Base-by-base conservation (phyloP, 2,888 invertebrate species). In the Rhaphigaster nebulosa region DNA sequence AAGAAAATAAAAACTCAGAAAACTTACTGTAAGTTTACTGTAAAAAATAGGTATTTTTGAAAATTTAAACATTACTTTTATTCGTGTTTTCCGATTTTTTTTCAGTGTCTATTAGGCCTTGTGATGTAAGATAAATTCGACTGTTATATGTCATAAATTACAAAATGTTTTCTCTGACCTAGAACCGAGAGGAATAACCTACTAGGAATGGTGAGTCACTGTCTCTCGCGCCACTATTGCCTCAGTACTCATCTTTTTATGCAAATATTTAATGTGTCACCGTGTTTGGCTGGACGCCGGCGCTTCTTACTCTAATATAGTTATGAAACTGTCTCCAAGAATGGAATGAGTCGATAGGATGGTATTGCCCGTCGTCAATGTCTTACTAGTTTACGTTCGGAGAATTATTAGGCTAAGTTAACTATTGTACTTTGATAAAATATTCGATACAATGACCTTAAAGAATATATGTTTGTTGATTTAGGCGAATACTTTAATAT, bases 241-340 rank as follows among this genome's bases (percentile, higher is more conserved):
- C 12, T 26, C n/a, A 84, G 84, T 84, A 84, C 45, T 84, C 84
- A 84, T 84, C 84, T n/a, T 84, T 50, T 84, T 84, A 84, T 84
- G 84, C 84, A 84, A 50, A 84, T 84, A 50, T 84, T 84, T 84
- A n/a, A 3, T 50, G 45, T 84, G 84, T 84, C 84, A 76, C 70
- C 34, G 70, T n/a, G n/a, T 34, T 76, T 76, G 70, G 34, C 70
- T 38, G 70, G 70, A 76, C 70, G 34, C 70, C 70, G 70, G 45
- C 84, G 45, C 84, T 84, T 80, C 20, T 4, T 76, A 29, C 29
- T n/a, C 70, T 34, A 76, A 38, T 1, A 15, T 38, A 76, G 70
- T 76, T 76, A 76, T 0, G 70, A 76, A 76, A 76, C 38, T 76
- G 34, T 38, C 70, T 76, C 70, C 70, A 38, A 76, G 70, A 76